These are phyloP conservation scores for Camponotus vicinus DNA, from an alignment of 1,140 invertebrate species.

Conservation along the genomic window DNA sequence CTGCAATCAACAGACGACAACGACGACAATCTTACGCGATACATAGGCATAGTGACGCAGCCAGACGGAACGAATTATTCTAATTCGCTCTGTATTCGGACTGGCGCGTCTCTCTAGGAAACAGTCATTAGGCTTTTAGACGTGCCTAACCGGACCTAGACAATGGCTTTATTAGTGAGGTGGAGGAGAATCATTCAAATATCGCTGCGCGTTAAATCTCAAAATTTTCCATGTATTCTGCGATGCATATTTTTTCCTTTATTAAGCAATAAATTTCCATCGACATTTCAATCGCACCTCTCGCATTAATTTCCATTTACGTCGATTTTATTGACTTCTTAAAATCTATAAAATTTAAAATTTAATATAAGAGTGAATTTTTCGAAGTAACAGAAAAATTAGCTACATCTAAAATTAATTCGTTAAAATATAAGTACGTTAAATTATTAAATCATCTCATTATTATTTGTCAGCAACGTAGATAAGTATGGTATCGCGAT, in stretches of 20 bases:
- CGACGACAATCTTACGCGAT: slow-evolving; percentile 22
- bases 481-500: neutral
- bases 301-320: neutral
- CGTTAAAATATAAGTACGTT: too few relatives aligned
- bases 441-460: neutral
- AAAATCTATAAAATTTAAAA: slow-evolving; percentile 5
- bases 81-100: slow-evolving; percentile 81
- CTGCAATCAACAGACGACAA: neutral
- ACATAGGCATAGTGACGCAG: slow-evolving; percentile 68
- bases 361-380: neutral
- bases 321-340: neutral
- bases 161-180: slow-evolving; percentile 75
- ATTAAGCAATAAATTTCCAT: neutral
- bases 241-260: neutral
- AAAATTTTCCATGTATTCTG: slow-evolving; percentile 24
- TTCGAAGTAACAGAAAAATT: neutral
- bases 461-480: neutral
- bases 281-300: neutral
- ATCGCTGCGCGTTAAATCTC: slow-evolving; percentile 19
- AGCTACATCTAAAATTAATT: neutral
- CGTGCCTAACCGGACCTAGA: slow-evolving; percentile 78
- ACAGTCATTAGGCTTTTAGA: slow-evolving; percentile 79
- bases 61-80: slow-evolving; percentile 84
- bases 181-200: slow-evolving; percentile 64
- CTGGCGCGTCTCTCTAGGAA: slow-evolving; percentile 81